Evolutionary conservation across 2,113 vertebrate genomes (phyloP).

Genomic region (Neoarius graeffei): DNA sequence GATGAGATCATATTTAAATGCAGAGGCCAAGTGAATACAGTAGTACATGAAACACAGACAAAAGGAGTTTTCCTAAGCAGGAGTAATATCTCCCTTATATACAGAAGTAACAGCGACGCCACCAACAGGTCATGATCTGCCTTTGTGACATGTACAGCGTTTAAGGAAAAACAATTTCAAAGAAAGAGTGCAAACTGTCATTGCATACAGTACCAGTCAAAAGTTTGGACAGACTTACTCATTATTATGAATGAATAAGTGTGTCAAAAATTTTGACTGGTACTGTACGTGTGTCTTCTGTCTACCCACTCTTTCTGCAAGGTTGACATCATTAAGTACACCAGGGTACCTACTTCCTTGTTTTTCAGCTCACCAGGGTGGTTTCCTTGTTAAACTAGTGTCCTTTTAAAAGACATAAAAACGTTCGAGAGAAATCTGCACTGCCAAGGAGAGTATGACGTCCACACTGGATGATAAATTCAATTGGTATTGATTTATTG

Average conservation of each 20-base stretch:
- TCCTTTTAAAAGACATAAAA: neutral
- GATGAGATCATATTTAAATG: neutral
- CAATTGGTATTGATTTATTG: neutral
- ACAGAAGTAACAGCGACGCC: neutral
- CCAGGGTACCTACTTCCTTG: neutral
- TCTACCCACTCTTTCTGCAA: neutral
- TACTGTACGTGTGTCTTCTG: neutral
- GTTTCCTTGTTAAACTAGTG: neutral
- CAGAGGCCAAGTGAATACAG: neutral
- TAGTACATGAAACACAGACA: neutral
- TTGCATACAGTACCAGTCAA: neutral
- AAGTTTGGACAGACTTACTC: no score
- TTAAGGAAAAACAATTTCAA: neutral
- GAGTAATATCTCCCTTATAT: neutral
- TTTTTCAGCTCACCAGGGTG: neutral
- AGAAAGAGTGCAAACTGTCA: neutral
- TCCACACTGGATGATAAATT: neutral
- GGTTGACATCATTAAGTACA: neutral
- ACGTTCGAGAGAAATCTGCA: neutral
- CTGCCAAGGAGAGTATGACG: neutral
- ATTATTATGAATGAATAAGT: no score
- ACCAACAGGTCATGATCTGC: neutral
- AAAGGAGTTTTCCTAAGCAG: neutral
- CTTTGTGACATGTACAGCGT: neutral
- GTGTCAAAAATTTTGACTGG: no score